Base-by-base conservation (phyloP, 2,888 invertebrate genomes). In the Linyphia triangularis region DNA sequence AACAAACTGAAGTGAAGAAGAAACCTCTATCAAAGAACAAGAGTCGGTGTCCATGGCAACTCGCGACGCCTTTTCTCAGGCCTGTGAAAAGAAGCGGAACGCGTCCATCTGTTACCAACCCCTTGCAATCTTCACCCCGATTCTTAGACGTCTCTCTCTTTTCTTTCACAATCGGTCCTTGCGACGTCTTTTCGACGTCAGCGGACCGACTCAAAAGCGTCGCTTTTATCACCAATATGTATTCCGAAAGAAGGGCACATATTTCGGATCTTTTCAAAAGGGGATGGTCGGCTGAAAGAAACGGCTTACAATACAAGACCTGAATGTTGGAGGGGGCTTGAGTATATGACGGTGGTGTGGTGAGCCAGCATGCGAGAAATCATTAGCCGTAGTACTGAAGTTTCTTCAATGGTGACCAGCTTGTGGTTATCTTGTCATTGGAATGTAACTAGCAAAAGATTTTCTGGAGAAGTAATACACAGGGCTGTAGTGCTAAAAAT, bases 151-250 rank as follows among this genome's bases (percentile, higher is more conserved):
- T n/a, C n/a, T n/a, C n/a, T n/a, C n/a, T n/a, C n/a, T n/a, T n/a
- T 63, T 6, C 30, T 69, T 40, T 40, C 7, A 37, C 40, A 33
- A 33, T 37, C 69, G 9, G 16, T 65, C 16, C 37, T 5, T 26
- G 26, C 33, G 67, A n/a, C 51, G 51, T 51, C 51, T 51, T 51
- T 51, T 51, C 51, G 51, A 51, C 51, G 51, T n/a, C 51, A 13
- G n/a, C n/a, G 51, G 40, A 40, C 30, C 69, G 65, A 16, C 13
- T 19, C n/a, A 37, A 43, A 70, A 75, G 33, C 57, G 40, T 63
- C 61, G 40, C 22, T 63, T 77, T 77, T 63, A 77, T 77, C 63
- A 28, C 40, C 77, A 77, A 37, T 77, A 61, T 77, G 77, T 63
- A 63, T 63, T 37, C 77, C 59, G 22, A 3, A n/a, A 4, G 26